phyloP scores from a whole-genome alignment of 2,888 invertebrate species.

The Drosophila demipolita region DNA sequence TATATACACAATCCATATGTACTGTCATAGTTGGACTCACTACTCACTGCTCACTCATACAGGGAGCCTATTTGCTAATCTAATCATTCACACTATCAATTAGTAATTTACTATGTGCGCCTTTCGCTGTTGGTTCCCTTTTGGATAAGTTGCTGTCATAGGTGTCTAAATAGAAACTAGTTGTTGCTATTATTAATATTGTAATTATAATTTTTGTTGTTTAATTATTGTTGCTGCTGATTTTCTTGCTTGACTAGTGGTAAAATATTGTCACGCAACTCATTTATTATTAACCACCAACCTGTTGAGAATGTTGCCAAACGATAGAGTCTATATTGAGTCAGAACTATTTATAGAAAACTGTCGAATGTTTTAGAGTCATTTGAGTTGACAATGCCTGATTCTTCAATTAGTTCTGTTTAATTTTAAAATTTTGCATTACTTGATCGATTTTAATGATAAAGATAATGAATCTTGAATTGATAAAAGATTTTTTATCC shows the following conservation, averaged over 20 bases:
- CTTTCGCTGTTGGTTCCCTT: conserved; percentile 20
- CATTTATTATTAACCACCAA: conserved; percentile 60
- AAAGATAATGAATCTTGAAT: not conserved
- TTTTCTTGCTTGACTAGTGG: conserved; percentile 25
- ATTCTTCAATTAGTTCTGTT: not conserved
- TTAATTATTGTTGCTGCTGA: conserved; percentile 20
- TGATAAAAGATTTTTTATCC: not conserved
- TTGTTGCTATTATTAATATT: not conserved
- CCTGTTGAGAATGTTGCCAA: conserved; percentile 47
- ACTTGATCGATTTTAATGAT: not conserved
- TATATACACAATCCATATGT: conserved; percentile 49
- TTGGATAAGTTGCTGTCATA: conserved; percentile 47
- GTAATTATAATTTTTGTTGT: conserved; percentile 7
- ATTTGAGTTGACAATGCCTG: not conserved
- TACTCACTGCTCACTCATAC: conserved; percentile 24
- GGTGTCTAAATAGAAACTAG: conserved; percentile 39
- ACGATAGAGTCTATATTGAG: conserved; percentile 37
- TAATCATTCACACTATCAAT: conserved; percentile 67
- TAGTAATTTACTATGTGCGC: conserved; percentile 39
- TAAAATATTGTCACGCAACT: conserved; percentile 34
- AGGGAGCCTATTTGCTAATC: conserved; percentile 56
- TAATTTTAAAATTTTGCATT: not conserved
- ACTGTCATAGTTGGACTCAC: conserved; percentile 19
- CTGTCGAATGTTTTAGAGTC: not conserved
- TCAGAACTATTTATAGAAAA: conserved; percentile 31